Evolutionary conservation across 2,888 invertebrate genomes (phyloP).

Genomic region (Nycteola revayana): DNA sequence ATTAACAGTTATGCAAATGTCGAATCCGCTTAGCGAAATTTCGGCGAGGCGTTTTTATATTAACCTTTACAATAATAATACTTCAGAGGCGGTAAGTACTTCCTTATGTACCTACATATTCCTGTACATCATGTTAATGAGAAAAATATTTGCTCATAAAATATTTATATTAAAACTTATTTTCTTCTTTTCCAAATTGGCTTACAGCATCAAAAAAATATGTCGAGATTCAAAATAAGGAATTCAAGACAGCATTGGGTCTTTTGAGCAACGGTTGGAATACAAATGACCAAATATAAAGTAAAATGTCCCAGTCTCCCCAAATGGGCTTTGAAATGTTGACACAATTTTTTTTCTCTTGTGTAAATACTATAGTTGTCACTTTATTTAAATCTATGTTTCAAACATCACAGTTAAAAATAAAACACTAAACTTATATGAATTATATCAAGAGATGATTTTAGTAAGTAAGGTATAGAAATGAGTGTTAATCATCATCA

Average conservation of each 20-base stretch:
- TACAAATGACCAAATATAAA: conserved; percentile 64
- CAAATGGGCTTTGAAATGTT: conserved; percentile 52
- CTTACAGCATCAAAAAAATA: conserved; percentile 30
- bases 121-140: no score
- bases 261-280: conserved; percentile 44
- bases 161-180: conserved; percentile 1
- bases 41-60: conserved; percentile 30
- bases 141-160: no score
- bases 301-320: conserved; percentile 47
- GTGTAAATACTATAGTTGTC: conserved; percentile 13
- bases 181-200: conserved; percentile 22
- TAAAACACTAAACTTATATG: no score
- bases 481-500: no score
- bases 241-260: conserved; percentile 54
- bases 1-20: conserved; percentile 46
- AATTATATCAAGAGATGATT: no score
- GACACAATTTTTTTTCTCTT: conserved; percentile 38
- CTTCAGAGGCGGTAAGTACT: no score
- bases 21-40: conserved; percentile 38
- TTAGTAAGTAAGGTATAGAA: no score
- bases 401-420: no score
- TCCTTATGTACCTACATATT: no score
- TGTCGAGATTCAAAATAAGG: conserved; percentile 52
- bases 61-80: conserved; percentile 11
- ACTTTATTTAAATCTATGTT: no score